Evolutionary conservation across 2,797 vertebrate species (phyloP), one percentile per base, ranked within the genome.

Genomic region (Propithecus perrieri): DNA sequence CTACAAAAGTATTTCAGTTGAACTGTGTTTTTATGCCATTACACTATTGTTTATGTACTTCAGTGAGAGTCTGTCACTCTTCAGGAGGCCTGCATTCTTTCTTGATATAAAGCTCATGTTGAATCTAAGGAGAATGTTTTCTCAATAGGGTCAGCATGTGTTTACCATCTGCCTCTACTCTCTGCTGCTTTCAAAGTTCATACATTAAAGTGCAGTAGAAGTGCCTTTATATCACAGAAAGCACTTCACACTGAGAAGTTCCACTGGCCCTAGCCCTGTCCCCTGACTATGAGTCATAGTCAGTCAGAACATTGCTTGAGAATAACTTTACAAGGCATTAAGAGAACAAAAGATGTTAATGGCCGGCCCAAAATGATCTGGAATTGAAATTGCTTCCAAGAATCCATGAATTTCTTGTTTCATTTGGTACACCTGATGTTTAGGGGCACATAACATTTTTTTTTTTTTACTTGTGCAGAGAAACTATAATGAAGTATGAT

Each of bases 281-380:
- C 63, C 69, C 87, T 91, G 89, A 86, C 83, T 61, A 5, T 96
- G 96, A 96, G 74, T 97, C 91, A 96, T 35, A 90, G 46, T 85
- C 75, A 55, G 48, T 55, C 48, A 50, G 59, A 95, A 55, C 57
- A 35, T 26, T 85, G 71, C 65, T 93, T 78, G 61, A 90, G 43
- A 96, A 93, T 96, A 65, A 89, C 41, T 91, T 96, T 94, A 93
- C 38, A 94, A 96, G 63, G 80, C 43, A 95, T 93, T 80, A 67
- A 85, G 84, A 94, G 63, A 95, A 93, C 91, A 92, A 72, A 69
- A 88, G 53, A 59, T 55, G 85, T 94, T 94, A 85, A 89, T 75
- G 75, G 59, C 53, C 53, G 72, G 24, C 33, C 74, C 67, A 7
- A 67, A 89, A 63, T 63, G 35, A n/a, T 87, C 85, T 92, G 46